Evolutionary conservation across 2,113 vertebrate genomes (phyloP), one percentile per base, ranked within the genome.

Genomic region (Herpetotheres cachinnans): DNA sequence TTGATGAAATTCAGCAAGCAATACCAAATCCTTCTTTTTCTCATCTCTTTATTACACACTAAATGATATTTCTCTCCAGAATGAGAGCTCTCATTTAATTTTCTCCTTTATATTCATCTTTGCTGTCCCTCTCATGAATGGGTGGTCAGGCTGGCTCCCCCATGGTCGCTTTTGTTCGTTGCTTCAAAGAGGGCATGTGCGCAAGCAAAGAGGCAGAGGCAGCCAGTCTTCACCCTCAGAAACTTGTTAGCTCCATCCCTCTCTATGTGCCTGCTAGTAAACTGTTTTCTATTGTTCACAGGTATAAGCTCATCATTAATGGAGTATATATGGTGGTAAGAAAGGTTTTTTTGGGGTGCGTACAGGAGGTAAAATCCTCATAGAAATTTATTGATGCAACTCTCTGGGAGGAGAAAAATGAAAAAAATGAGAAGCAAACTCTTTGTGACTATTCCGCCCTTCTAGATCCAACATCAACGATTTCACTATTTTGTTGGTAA

Each of bases 291-390:
- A 1, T 67, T 67, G 19, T 44, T 86, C 29, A 18, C 11, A 59
- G 34, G 30, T n/a, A 34, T 2, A 59, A 27, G 32, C 18, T 88
- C 13, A 77, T 81, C 29, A 18, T 40, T 21, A 36, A 29, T 3
- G 4, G 21, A 40, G 7, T 49, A 32, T 47, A 34, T 49, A 27
- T 4, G 8, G 16, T 74, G 54, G 3, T 66, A 82, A 82, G 40
- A 25, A 74, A 30, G 2, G 5, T 34, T 58, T 81, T 92, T 70
- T 36, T 30, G 50, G 29, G 10, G 1, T 77, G 12, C 0, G 0
- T 69, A 26, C 10, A 38, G 55, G 81, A 56, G 21, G 49, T 15
- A 44, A 76, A 86, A 94, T 62, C 9, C 8, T 32, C 13, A 32
- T 17, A 17, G 16, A 67, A 78, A 71, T 89, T 7, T 62, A 76